Evolutionary conservation across 2,888 invertebrate genomes (phyloP).

Genomic region (Ornithoptera alexandrae): DNA sequence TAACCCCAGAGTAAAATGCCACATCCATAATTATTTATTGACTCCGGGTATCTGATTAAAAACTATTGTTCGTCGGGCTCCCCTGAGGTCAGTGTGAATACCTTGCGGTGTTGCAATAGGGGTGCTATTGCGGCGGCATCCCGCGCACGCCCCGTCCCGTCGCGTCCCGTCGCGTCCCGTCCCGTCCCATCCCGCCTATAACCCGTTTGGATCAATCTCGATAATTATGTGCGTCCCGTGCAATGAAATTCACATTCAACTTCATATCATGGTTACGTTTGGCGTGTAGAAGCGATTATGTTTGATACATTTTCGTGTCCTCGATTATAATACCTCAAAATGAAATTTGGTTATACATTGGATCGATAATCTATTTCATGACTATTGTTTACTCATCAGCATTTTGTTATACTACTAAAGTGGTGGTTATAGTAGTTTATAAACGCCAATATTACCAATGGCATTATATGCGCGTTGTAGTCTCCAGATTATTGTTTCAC

Average conservation of each 20-base stretch:
- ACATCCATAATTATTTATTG: slow-evolving; percentile 28
- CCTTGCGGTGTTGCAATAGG: slow-evolving; percentile 10
- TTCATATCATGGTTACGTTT: slow-evolving; percentile 19
- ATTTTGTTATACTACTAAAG: no score
- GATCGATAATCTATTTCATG: no score
- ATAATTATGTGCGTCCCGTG: slow-evolving; percentile 28
- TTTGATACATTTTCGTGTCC: slow-evolving; percentile 3
- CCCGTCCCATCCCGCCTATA: slow-evolving; percentile 24
- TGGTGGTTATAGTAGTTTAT: no score
- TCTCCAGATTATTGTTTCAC: no score
- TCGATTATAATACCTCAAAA: neutral
- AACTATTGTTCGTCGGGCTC: slow-evolving; percentile 25
- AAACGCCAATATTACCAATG: no score
- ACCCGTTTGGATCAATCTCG: slow-evolving; percentile 30
- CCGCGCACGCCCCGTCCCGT: slow-evolving; percentile 11
- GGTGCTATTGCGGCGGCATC: slow-evolving; percentile 7
- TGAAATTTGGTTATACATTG: neutral
- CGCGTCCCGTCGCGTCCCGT: slow-evolving; percentile 16
- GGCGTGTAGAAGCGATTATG: slow-evolving; percentile 10
- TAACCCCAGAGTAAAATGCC: slow-evolving; percentile 22
- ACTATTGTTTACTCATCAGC: no score
- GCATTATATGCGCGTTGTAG: no score
- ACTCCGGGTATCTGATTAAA: slow-evolving; percentile 28
- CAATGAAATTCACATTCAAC: slow-evolving; percentile 28
- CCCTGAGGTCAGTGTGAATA: neutral